Conservation (phyloP, 2,113 vertebrate genomes). For the Megaleporinus macrocephalus region DNA sequence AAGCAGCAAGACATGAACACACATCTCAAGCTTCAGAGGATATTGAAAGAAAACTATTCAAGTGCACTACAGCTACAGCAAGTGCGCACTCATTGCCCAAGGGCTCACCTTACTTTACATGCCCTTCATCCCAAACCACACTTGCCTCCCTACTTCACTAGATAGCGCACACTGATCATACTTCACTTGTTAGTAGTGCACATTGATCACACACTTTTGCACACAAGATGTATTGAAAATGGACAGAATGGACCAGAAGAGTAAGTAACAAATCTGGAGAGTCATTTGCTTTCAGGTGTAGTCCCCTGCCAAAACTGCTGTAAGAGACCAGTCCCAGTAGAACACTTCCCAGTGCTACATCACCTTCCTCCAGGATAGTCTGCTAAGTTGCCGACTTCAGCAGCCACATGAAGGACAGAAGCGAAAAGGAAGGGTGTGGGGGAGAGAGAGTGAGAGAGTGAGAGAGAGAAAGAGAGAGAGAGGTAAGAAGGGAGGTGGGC, state of each 20-base stretch:
- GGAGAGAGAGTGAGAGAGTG: not conserved
- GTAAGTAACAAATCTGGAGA: not conserved
- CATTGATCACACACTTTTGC: not conserved
- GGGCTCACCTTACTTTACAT: not conserved
- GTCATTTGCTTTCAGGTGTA: no score
- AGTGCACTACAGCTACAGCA: constrained; percentile 22
- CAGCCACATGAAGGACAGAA: constrained; percentile 25
- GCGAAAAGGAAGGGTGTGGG: not conserved
- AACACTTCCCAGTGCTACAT: constrained; percentile 26
- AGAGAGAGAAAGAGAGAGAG: not conserved
- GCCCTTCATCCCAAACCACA: not conserved
- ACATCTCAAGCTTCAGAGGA: constrained; percentile 26
- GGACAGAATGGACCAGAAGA: not conserved
- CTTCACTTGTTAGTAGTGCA: not conserved
- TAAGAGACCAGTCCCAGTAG: not conserved
- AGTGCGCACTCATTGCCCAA: not conserved
- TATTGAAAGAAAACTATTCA: constrained; percentile 37
- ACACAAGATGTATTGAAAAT: not conserved
- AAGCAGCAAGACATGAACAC: constrained; percentile 26
- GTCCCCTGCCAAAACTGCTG: no score
- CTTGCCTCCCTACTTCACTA: not conserved
- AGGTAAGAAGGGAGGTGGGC: not conserved
- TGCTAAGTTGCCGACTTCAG: constrained; percentile 24
- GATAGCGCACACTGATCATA: no score
- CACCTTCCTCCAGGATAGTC: constrained; percentile 39